Evolutionary conservation across 2,888 invertebrate species (phyloP).

Genomic region (Rosalia funebris): DNA sequence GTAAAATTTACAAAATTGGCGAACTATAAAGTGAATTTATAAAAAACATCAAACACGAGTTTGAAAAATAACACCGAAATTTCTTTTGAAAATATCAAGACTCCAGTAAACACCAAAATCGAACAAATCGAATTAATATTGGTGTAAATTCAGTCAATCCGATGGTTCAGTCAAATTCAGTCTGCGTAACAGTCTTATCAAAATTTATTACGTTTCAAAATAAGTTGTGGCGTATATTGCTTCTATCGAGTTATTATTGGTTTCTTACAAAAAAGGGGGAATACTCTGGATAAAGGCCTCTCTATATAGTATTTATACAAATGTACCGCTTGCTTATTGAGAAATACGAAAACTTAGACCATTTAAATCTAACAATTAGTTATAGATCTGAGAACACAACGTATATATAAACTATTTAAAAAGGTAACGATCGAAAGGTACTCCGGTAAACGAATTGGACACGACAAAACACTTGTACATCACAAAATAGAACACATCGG

Average conservation of each 20-base stretch:
- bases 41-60: constrained; percentile 52
- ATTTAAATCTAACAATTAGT: constrained; percentile 20
- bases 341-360: constrained; percentile 14
- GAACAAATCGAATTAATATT: constrained; percentile 44
- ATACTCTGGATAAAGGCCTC: constrained; percentile 43
- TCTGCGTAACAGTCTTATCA: constrained; percentile 60
- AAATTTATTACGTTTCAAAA: constrained; percentile 49
- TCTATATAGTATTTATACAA: constrained; percentile 28
- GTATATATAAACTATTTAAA: constrained; percentile 47
- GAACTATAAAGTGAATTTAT: constrained; percentile 39
- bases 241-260: constrained; percentile 41
- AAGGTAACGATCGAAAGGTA: constrained; percentile 45
- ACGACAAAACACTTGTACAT: constrained; percentile 52
- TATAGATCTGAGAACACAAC: constrained; percentile 42
- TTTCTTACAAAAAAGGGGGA: constrained; percentile 17
- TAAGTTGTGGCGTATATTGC: constrained; percentile 53
- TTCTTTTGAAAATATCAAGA: constrained; percentile 29
- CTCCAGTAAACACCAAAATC: constrained; percentile 45
- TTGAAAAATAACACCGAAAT: constrained; percentile 42
- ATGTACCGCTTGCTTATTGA: not conserved
- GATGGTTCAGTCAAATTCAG: constrained; percentile 61
- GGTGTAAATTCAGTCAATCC: constrained; percentile 57
- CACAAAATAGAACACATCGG: constrained; percentile 61
- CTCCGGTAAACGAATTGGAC: constrained; percentile 43
- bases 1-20: constrained; percentile 54